Evolutionary conservation across 2,113 vertebrate species (phyloP), one percentile per base, ranked within the genome.

Genomic region (Leuciscus idus): DNA sequence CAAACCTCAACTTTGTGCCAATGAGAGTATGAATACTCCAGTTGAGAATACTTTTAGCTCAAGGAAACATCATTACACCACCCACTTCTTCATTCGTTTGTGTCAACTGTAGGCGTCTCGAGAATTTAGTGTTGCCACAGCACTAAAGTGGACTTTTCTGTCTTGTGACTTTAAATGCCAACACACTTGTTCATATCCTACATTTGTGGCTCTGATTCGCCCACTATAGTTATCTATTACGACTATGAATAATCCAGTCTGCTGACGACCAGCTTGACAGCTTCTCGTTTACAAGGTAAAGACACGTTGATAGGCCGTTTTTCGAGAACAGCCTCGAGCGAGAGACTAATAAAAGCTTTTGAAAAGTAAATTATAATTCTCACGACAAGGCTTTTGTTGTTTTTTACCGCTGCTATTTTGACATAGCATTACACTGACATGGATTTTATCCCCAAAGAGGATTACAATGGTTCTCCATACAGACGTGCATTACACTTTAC

Each of bases 191-290:
- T 75, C 8, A 50, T 72, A 64, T 48, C 73, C 26, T 28, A 39
- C 12, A 4, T n/a, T 13, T 36, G 12, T 43, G 36, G 36, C 61
- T 17, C 36, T 72, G 36, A 68, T 72, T 87, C 78, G 36, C 64
- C 50, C 30, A 73, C 64, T 73, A 26, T 26, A 83, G 70, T 85
- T 46, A 61, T 81, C 39, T 19, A 61, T 66, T 57, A 81, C 84
- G 80, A 46, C 57, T 64, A 77, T 39, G 72, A 79, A 81, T 76
- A 89, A 70, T 78, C 72, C 76, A 74, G 82, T 85, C 88, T 66
- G 78, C 52, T 74, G 81, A 81, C 88, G 46, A 73, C 84, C 74
- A 77, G 85, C 62, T 61, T 66, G 68, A 68, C 88, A 87, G 88
- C 80, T 84, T 70, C 81, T 89, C 84, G 46, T 78, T 57, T 33